Evolutionary conservation across 2,113 vertebrate species (phyloP).

Genomic region (Alethe diademata): DNA sequence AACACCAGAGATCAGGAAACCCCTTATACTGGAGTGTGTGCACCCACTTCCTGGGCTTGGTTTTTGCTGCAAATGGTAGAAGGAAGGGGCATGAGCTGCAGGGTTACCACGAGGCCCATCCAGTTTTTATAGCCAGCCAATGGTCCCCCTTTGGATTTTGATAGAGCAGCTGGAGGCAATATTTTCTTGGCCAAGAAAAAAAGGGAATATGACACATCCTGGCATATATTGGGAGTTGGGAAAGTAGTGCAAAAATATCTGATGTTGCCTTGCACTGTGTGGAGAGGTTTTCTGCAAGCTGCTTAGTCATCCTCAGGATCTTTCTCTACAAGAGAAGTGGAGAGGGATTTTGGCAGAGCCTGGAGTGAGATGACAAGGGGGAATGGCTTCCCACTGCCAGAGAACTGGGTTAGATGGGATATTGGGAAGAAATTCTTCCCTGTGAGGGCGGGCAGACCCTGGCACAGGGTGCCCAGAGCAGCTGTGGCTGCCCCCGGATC

Average conservation of each 20-base stretch:
- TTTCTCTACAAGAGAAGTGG: neutral
- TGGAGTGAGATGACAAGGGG: neutral
- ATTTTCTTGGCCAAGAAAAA: neutral
- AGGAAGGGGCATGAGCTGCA: neutral
- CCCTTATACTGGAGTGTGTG: neutral
- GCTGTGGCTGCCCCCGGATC: neutral
- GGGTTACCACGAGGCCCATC: neutral
- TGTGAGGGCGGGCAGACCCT: accelerated
- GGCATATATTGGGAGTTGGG: neutral
- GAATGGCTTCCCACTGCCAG: neutral
- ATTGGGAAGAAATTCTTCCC: neutral
- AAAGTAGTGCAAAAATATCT: neutral
- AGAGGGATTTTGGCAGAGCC: neutral
- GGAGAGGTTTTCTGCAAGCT: neutral
- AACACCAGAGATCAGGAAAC: neutral
- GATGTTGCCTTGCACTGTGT: neutral
- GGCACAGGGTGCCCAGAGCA: neutral
- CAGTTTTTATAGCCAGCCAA: neutral
- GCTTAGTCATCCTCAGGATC: neutral
- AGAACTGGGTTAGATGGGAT: neutral
- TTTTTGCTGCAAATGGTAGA: neutral
- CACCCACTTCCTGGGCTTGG: neutral
- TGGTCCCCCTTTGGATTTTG: neutral
- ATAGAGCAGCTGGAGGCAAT: neutral
- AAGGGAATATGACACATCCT: neutral